Percentiles rank a stretch among this genome's conserved stretches.
phyloP scores from a whole-genome alignment of 2,888 invertebrate species.

The Acanthosepion esculentum region DNA sequence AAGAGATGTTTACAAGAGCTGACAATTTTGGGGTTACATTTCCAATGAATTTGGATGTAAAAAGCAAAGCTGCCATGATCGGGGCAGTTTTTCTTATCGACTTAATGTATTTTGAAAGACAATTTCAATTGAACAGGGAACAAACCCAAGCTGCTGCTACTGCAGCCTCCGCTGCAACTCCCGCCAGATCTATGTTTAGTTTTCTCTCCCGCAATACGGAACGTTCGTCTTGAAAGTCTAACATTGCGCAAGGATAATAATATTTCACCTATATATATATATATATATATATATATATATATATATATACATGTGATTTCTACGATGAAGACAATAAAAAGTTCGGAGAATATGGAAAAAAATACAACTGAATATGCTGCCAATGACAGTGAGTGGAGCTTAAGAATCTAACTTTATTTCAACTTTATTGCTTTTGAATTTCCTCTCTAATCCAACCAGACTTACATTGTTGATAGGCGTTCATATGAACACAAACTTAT shows the following conservation, averaged over 20 bases:
- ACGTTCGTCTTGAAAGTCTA: neutral
- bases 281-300: neutral
- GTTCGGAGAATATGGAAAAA: neutral
- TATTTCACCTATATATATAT: neutral
- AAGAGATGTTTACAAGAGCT: constrained; percentile 67
- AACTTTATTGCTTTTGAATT: neutral
- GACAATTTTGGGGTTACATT: constrained; percentile 70
- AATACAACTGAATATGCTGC: neutral
- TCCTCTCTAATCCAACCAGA: too few species aligned
- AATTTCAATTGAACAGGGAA: neutral
- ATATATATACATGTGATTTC: neutral
- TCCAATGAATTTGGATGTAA: constrained; percentile 69
- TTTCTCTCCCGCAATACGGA: neutral
- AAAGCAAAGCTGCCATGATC: constrained; percentile 67
- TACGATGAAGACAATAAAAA: neutral
- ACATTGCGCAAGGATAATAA: too few species aligned
- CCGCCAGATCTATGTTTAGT: neutral
- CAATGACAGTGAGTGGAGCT: neutral
- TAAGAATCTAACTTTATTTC: neutral
- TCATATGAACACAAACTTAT: neutral
- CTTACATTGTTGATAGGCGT: neutral
- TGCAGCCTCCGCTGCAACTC: neutral
- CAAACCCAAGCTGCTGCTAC: neutral
- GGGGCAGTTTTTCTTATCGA: constrained; percentile 68
- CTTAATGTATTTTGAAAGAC: constrained; percentile 34